Evolutionary conservation across 2,888 invertebrate species (phyloP).

Genomic region (Polymixis flavicincta): DNA sequence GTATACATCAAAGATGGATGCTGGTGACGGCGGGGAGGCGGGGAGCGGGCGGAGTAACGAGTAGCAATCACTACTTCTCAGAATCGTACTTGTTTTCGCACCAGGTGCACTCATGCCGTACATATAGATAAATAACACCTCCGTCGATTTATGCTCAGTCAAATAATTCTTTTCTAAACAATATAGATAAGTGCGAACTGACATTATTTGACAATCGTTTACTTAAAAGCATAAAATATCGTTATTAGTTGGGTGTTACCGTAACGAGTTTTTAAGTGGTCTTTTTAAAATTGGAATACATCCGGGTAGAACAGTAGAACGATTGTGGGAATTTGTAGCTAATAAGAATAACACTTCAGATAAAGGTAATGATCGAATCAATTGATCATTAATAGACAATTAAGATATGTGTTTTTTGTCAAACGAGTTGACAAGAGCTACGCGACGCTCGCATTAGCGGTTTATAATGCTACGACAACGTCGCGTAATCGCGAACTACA

Average conservation of each 20-base stretch:
- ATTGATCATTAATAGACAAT: slow-evolving; percentile 36
- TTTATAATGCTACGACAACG: too few species aligned
- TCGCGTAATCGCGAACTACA: too few species aligned
- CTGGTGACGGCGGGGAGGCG: slow-evolving; percentile 54
- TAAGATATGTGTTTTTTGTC: slow-evolving; percentile 25
- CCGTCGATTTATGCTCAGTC: slow-evolving; percentile 56
- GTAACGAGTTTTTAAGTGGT: slow-evolving; percentile 40
- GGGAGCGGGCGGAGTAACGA: slow-evolving; percentile 68
- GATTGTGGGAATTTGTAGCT: slow-evolving; percentile 20
- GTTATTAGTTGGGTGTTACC: slow-evolving; percentile 34
- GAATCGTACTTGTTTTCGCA: slow-evolving; percentile 81
- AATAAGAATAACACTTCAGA: slow-evolving; percentile 27
- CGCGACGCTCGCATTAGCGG: neutral
- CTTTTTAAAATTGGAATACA: slow-evolving; percentile 18
- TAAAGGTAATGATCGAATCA: slow-evolving; percentile 16
- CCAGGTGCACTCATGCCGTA: slow-evolving; percentile 79
- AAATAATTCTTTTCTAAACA: slow-evolving; percentile 58
- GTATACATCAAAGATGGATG: slow-evolving; percentile 57
- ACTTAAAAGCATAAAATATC: slow-evolving; percentile 52
- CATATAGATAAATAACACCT: slow-evolving; percentile 70
- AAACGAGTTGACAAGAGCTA: neutral
- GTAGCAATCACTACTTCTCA: slow-evolving; percentile 81
- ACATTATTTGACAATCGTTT: slow-evolving; percentile 50
- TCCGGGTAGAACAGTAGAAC: slow-evolving; percentile 43
- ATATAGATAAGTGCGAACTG: slow-evolving; percentile 60